Base-by-base conservation (phyloP, 2,888 invertebrate species). In the Scaptodrosophila latifasciaeformis region DNA sequence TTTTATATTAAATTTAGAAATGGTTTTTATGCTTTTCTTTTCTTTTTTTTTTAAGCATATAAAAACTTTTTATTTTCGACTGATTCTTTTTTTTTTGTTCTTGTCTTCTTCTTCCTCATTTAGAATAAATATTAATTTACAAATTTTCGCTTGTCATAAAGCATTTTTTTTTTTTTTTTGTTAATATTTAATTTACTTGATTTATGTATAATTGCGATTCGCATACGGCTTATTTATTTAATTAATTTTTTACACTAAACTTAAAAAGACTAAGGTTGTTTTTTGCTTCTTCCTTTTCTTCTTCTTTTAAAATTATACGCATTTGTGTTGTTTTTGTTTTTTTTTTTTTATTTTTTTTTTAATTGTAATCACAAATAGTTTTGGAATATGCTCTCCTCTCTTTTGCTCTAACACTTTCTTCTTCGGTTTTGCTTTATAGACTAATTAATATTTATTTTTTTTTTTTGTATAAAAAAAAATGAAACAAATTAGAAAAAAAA, bases 311-410 rank as follows among this genome's bases (percentile, higher is more conserved):
- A 53, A 54, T 51, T 62, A 66, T 68, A 70, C 66, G 65, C 65
- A 57, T 59, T 66, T 69, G 71, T 76, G 59, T 72, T 70, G 54
- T 53, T 61, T 18, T 30, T 6, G 6, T 27, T 47, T 46, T 63
- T 54, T 47, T 40, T 40, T 61, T 47, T 57, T 59, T 75, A 34
- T 53, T 21, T 67, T 62, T 59, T 60, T 61, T 69, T 70, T 67
- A 65, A 75, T 72, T 62, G 65, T 81, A 78, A 78, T 76, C 79
- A 76, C 76, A 78, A 78, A 68, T 75, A 71, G 72, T 75, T 68
- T 72, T 79, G 77, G 75, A 69, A 76, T 81, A 72, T 76, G 65
- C 74, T 74, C 70, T 71, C 52, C 47, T 31, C 24, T 13, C 52
- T n/a, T 24, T 29, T 31, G 13, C 39, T 44, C 39, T 52, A 31